Evolutionary conservation across 2,888 invertebrate genomes (phyloP), one percentile per base, ranked within the genome.

Genomic region (Apamea epomidion): DNA sequence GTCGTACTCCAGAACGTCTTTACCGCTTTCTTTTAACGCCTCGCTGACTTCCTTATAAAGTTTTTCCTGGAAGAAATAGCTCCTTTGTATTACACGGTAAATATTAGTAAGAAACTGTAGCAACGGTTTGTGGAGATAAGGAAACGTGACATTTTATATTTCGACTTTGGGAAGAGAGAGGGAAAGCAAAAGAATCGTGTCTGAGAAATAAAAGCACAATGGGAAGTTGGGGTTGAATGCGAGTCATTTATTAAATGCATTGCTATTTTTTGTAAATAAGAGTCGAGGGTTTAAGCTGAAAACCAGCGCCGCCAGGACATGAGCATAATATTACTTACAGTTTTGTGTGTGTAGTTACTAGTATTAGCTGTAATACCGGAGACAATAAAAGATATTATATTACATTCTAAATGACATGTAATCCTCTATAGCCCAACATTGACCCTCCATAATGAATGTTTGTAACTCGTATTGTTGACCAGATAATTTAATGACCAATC

Each of bases 1-100:
- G 82, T 94, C 93, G 89, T 95, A 96, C 25, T 95, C 93, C 86
- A 96, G 91, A 88, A 94, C 83, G 5, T 93, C 94, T 76, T 93
- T 94, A 32, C 88, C 94, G 72, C 87, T 93, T 76, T 85, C 86
- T 85, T 92, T 91, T 54, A 92, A 86, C 21, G 94, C 93, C 32
- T 92, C 91, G 62, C 82, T 91, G 75, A 95, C 91, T 92, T 94
- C 95, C 21, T 92, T 87, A 82, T 92, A 93, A 82, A 96, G 93
- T 83, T 91, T 94, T 89, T 95, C 93, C 95, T 95, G 91, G 16
- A 89, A 86, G 69, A 82, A 84, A 86, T 81, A 42, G 14, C 10
- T 21, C 14, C 32, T 70, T 82, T 82, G 51, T 78, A 29, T 32
- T 60, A 77, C 74, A 81, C n/a, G 42, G 67, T 64, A 74, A 81